Evolutionary conservation across 2,888 invertebrate genomes (phyloP).

Genomic region (Hemicrepidius hirtus): DNA sequence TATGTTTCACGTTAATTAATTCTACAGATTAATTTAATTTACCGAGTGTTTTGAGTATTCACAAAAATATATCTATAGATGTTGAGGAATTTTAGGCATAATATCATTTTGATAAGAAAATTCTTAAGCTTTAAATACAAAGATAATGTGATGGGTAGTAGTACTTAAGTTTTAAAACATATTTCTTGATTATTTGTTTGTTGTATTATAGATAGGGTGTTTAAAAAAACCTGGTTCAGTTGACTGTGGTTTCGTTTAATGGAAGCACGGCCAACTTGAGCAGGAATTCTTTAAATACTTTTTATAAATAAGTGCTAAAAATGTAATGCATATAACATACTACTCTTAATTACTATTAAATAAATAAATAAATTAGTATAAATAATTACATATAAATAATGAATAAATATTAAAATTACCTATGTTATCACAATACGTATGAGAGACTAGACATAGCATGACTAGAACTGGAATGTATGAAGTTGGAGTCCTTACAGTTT

Average conservation of each 20-base stretch:
- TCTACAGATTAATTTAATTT: slow-evolving; percentile 15
- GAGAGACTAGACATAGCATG: slow-evolving; percentile 1
- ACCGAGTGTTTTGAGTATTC: neutral
- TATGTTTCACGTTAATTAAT: slow-evolving; percentile 11
- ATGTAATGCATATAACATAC: neutral
- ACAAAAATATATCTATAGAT: slow-evolving; percentile 19
- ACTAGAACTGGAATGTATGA: slow-evolving; percentile 33
- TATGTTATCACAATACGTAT: slow-evolving; percentile 24
- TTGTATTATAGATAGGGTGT: too few relatives aligned
- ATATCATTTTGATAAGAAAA: neutral
- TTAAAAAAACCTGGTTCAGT: too few relatives aligned
- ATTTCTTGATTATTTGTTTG: too few relatives aligned
- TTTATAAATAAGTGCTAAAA: neutral
- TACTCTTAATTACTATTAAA: neutral
- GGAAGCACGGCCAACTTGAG: too few relatives aligned
- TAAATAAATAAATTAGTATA: slow-evolving; percentile 14
- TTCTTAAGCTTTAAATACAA: neutral
- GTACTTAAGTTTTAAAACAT: too few relatives aligned
- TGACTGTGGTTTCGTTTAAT: too few relatives aligned
- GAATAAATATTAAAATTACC: slow-evolving; percentile 21
- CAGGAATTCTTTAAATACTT: too few relatives aligned
- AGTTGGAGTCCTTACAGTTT: slow-evolving; percentile 25
- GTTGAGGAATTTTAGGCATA: neutral
- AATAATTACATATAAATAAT: slow-evolving; percentile 10
- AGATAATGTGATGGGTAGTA: neutral